Percentiles rank a stretch among this genome's conserved stretches.
Conservation (phyloP, 1,140 invertebrate species). For the Philopotamus ludificatus region DNA sequence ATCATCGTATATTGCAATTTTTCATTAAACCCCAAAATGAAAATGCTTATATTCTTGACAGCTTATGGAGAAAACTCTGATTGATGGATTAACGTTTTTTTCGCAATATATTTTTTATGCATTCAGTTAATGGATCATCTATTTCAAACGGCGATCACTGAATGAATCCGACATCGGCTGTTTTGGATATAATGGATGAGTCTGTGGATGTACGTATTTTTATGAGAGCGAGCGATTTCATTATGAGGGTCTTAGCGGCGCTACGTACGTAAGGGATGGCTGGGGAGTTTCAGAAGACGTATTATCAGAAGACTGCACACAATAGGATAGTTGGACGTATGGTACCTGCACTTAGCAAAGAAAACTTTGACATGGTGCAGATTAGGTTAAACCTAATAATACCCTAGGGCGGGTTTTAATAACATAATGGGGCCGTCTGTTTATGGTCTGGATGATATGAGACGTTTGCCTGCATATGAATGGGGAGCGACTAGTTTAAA, state of each 20-base stretch:
- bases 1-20: neutral
- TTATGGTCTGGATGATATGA: no score
- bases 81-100: slow-evolving; percentile 26
- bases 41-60: slow-evolving; percentile 16
- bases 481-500: no score
- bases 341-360: neutral
- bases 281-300: slow-evolving; percentile 12
- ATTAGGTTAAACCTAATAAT: neutral
- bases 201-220: neutral
- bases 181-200: neutral
- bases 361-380: neutral
- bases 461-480: no score
- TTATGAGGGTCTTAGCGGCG: neutral
- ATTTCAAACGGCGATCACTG: neutral
- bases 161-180: neutral
- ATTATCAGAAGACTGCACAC: slow-evolving; percentile 22
- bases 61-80: slow-evolving; percentile 9
- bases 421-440: no score
- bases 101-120: neutral
- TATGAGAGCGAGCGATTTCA: neutral
- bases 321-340: slow-evolving; percentile 8
- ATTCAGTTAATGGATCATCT: neutral
- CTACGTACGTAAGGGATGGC: neutral
- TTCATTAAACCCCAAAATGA: neutral
- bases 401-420: neutral